Evolutionary conservation across 2,797 vertebrate species (phyloP), one percentile per base, ranked within the genome.

Genomic region (Crax fasciolata): DNA sequence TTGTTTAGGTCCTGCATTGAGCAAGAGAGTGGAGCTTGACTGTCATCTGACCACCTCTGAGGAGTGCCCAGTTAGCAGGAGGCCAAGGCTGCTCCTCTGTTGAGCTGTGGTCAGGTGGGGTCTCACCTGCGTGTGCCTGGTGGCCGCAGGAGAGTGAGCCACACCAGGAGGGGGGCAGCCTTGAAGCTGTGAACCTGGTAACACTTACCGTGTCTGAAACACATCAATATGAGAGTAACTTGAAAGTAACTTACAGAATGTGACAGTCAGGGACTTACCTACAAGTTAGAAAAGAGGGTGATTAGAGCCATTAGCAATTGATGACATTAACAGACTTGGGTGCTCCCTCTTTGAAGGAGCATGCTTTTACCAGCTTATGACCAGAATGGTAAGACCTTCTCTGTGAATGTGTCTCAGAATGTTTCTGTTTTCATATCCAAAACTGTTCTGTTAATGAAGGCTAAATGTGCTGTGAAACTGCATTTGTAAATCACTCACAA

Each of bases 1-100:
- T 3, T 20, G 16, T 6, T 18, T 19, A 2, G 3, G 0, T 6
- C 27, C 8, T 9, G 20, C 2, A 35, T 2, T 5, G 23, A 13
- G 18, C 1, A 16, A 13, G 9, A 62, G n/a, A 2, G 20, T 23
- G 28, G 41, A 21, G 13, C 20, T 3, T 16, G 18, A 9, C 35
- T 30, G 30, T 4, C 24, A 14, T 4, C 14, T 7, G 9, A 1
- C 43, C 18, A 10, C 12, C 35, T 21, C 18, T 21, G 23, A 32
- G 21, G 13, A 39, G 23, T 8, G 59, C 30, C 8, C 2, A 6
- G 17, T 57, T 38, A 5, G 1, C 23, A 39, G 59, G 17, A 78
- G n/a, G 35, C 25, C 1, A 3, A 38, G n/a, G 57, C 28, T 21
- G 49, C 23, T 70, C 28, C 17, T 67, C 39, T 48, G 17, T 20